phyloP scores from a whole-genome alignment of 1,140 invertebrate species.

The Pachyrhynchus sulphureomaculatus region DNA sequence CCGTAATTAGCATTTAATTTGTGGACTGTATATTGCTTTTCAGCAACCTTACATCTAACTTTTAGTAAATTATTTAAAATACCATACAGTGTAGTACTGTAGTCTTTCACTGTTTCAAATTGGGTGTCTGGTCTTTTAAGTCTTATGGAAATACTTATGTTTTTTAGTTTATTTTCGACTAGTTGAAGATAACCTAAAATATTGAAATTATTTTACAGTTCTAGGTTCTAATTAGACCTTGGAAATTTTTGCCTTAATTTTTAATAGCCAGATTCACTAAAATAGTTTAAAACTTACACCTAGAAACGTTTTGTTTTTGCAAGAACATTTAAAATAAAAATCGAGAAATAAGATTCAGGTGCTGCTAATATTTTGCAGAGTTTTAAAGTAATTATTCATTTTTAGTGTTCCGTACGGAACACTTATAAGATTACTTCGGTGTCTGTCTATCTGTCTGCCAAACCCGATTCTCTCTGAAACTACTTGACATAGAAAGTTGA shows the following conservation, averaged over 20 bases:
- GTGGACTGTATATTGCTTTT: slow-evolving; percentile 76
- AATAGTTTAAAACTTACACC: too few species aligned
- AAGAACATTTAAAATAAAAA: too few species aligned
- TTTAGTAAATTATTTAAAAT: slow-evolving; percentile 60
- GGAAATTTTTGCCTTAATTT: neutral
- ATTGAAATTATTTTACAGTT: slow-evolving; percentile 55
- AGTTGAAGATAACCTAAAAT: slow-evolving; percentile 53
- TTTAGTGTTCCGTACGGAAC: too few species aligned
- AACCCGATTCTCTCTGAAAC: too few species aligned
- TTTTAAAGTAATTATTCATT: too few species aligned
- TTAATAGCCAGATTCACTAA: neutral
- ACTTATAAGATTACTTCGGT: too few species aligned
- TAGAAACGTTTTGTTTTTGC: too few species aligned
- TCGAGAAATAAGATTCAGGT: too few species aligned
- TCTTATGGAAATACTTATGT: slow-evolving; percentile 71
- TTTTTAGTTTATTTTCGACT: slow-evolving; percentile 76
- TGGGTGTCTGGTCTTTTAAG: slow-evolving; percentile 71
- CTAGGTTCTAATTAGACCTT: too few species aligned
- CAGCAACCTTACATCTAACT: slow-evolving; percentile 68
- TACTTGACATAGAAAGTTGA: too few species aligned
- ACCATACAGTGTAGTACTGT: slow-evolving; percentile 72
- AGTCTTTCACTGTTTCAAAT: slow-evolving; percentile 76
- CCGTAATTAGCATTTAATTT: slow-evolving; percentile 82
- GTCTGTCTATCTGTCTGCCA: too few species aligned
- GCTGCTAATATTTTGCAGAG: too few species aligned